Base-by-base conservation (phyloP, 2,797 vertebrate species). In the Pipistrellus nathusii region DNA sequence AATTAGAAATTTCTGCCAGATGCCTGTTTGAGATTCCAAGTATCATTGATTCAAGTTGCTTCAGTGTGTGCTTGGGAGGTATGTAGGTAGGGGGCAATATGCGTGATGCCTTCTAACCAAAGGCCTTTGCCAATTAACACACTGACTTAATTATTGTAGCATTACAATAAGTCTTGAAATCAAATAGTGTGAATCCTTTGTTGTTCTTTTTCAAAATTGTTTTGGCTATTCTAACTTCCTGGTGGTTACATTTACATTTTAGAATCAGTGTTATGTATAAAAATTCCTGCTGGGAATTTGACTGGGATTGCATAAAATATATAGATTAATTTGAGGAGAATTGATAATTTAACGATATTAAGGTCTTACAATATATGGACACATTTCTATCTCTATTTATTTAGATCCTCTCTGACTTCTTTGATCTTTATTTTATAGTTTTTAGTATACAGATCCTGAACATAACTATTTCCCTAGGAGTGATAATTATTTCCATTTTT, bases 141-240 rank as follows among this genome's bases (percentile, higher is more conserved):
- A 81, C 18, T 75, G 41, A 32, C 48, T 73, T 81, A 11, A 75
- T 57, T 57, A 48, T 23, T 59, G 25, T 8, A 86, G 38, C 25
- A 48, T 81, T 66, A 38, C 38, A 46, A 18, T 55, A 71, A 78
- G 23, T 53, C 73, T 85, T 80, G 13, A 94, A 55, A 80, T 86
- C 14, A 55, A 20, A n/a, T 55, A 41, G 30, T 48, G 5, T 46
- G 68, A 75, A 4, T 46, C 13, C 25, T 72, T 85, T 85, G 7
- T 35, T 27, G 23, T 80, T 90, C 55, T 72, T 93, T 78, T 89
- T 72, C 41, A 84, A 32, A 89, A 62, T 18, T 71, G 44, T 85
- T 84, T 85, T 71, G 71, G 32, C 8, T 68, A 59, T 62, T 77
- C 73, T n/a, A 46, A 77, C 35, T 82, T n/a, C 35, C 10, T 68